Percentiles rank a stretch among this genome's conserved stretches.
Conservation (phyloP, 2,797 vertebrate genomes). For the Phylloscopus collybita region DNA sequence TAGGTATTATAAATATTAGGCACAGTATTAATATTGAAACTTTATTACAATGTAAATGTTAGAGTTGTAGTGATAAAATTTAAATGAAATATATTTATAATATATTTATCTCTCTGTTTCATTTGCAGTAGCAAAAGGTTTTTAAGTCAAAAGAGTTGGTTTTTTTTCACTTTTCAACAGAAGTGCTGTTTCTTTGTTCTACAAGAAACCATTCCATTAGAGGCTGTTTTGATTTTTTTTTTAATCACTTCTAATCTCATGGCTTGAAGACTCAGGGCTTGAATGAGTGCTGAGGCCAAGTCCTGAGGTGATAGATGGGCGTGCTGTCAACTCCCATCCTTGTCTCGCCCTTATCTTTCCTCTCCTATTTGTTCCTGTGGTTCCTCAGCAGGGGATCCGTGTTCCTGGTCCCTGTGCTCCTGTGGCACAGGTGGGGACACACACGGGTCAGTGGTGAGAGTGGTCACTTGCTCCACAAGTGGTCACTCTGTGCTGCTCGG, state of each 20-base stretch:
- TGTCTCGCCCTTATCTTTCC: neutral
- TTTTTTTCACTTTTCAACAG: neutral
- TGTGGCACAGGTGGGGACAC: neutral
- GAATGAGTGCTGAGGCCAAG: neutral
- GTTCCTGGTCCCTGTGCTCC: neutral
- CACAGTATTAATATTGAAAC: conserved; percentile 23
- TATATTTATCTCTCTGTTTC: conserved; percentile 21
- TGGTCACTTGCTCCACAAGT: neutral
- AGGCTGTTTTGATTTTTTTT: neutral
- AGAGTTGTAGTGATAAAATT: neutral
- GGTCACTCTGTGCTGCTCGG: neutral
- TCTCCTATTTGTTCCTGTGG: neutral
- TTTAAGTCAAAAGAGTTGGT: neutral
- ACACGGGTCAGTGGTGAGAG: neutral
- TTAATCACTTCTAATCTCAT: neutral
- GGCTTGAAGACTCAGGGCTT: neutral
- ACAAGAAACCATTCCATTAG: neutral
- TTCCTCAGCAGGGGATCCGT: fast-evolving
- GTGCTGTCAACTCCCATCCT: neutral
- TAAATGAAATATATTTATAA: conserved; percentile 35
- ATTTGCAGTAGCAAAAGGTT: neutral
- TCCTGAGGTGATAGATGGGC: neutral
- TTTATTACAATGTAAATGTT: conserved; percentile 51
- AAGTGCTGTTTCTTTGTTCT: neutral
- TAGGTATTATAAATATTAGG: neutral